Conservation (phyloP, 2,888 invertebrate genomes). For the Phragmatobia fuliginosa region DNA sequence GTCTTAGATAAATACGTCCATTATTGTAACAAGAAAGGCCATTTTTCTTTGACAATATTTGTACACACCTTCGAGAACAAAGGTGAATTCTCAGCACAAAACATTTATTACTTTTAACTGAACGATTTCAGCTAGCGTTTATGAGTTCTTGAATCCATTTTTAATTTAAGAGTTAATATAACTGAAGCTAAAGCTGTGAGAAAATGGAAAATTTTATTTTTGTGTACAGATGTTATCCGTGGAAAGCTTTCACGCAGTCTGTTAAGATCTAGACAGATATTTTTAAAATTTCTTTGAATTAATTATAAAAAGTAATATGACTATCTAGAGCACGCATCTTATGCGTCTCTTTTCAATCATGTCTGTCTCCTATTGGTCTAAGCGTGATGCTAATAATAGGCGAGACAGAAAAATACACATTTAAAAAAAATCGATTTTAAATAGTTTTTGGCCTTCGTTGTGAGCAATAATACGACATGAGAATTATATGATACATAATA, state of each 20-base stretch:
- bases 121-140: neutral
- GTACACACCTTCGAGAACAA: neutral
- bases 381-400: too few species aligned
- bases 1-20: neutral
- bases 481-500: too few species aligned
- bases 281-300: too few species aligned
- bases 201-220: neutral
- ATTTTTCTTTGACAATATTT: constrained; percentile 6
- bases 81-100: neutral
- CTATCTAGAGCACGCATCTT: too few species aligned
- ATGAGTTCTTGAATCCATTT: neutral
- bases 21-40: neutral
- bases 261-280: neutral
- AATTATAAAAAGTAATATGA: too few species aligned
- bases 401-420: too few species aligned
- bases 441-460: too few species aligned
- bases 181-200: neutral
- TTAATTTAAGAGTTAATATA: neutral
- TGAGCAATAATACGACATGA: too few species aligned
- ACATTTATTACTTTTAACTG: neutral
- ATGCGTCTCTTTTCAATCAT: too few species aligned
- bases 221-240: neutral
- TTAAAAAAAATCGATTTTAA: too few species aligned
- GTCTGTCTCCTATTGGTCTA: too few species aligned
- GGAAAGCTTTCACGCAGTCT: neutral